Evolutionary conservation across 2,888 invertebrate species (phyloP), one percentile per base, ranked within the genome.

Genomic region (Drosophila cognata): DNA sequence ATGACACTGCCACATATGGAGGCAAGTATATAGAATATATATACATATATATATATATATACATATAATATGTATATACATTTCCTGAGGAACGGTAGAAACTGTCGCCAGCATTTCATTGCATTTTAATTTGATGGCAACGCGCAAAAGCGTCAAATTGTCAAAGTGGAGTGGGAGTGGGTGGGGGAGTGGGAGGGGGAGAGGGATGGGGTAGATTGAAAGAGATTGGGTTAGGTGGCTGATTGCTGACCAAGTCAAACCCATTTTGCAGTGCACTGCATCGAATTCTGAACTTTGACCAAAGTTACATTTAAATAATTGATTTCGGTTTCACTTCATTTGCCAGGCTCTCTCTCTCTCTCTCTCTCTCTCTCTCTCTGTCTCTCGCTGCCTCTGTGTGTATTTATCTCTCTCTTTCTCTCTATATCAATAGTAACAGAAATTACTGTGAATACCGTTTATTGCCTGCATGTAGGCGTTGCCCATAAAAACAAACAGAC

Each of bases 251-350:
- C 71, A 72, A 72, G 79, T 53, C 70, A 21, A n/a, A 16, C 21
- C 25, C 57, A 38, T 36, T 55, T 36, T 55, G 70, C 77, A 70
- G 55, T 28, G 36, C 28, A 56, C 55, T 59, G 67, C 83, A 72
- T 62, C 65, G 71, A 85, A 76, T 73, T 82, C 57, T 73, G 77
- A 79, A 79, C 83, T 79, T 85, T 79, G 53, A 55, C 31, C 33
- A 28, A 56, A 74, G 56, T 63, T 73, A 62, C 72, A 87, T 88
- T 88, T 85, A 72, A 85, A 90, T 85, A 85, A 90, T 82, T 85
- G 79, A 88, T 88, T 84, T 84, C 74, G 65, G 76, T 41, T 80
- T 64, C 53, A 55, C 58, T 76, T 64, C 56, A 46, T 52, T 56
- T 48, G 41, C 41, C 35, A 43, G 6, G 18, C 25, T 28, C 35